These are phyloP conservation scores for Schizopygopsis pylzovi DNA, from an alignment of 2,797 vertebrate genomes.

Conservation along the genomic window DNA sequence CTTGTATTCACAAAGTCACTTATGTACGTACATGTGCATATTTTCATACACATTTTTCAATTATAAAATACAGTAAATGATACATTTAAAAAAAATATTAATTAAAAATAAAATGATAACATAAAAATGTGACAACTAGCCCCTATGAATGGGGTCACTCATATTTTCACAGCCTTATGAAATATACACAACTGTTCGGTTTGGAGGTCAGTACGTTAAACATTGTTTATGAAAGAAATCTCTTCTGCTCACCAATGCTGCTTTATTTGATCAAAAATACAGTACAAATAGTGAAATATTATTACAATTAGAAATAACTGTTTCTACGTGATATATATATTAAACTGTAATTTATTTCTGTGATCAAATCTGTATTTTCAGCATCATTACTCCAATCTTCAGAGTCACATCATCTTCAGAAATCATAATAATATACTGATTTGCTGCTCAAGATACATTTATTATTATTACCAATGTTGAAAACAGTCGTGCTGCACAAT, in stretches of 20 bases:
- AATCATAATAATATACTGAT: background rate
- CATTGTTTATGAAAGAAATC: background rate
- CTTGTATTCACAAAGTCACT: background rate
- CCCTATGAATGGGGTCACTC: background rate
- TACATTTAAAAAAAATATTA: no score
- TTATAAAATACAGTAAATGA: background rate
- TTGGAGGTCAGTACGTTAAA: background rate
- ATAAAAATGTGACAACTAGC: background rate
- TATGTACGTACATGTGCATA: background rate
- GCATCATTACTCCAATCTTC: background rate
- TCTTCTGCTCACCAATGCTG: background rate
- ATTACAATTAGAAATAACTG: background rate
- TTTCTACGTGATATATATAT: background rate
- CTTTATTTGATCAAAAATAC: background rate
- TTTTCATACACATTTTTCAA: no score
- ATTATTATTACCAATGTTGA: background rate
- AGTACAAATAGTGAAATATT: background rate
- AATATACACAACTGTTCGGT: background rate
- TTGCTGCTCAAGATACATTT: background rate
- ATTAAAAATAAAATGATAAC: background rate
- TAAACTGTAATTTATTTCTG: background rate
- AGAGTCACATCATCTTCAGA: background rate
- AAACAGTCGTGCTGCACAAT: background rate
- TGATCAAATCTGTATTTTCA: background rate
- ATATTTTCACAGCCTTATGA: background rate